phyloP scores from a whole-genome alignment of 1,140 invertebrate genomes.

The Acromyrmex echinatior region DNA sequence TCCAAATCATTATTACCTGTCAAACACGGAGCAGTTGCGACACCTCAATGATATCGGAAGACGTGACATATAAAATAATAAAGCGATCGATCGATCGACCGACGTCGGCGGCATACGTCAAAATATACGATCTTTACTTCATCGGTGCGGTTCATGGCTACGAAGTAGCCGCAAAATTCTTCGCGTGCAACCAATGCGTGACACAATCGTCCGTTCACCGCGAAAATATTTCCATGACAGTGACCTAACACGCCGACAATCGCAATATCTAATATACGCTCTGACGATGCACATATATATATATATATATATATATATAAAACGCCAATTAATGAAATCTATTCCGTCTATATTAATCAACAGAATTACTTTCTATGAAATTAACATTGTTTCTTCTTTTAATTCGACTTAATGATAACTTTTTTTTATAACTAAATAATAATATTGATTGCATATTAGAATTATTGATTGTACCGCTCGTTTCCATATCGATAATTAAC shows the following conservation, averaged over 20 bases:
- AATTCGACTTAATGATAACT: not conserved
- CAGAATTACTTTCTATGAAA: not conserved
- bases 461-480: not conserved
- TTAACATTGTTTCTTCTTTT: not conserved
- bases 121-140: constrained; percentile 54
- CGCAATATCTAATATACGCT: constrained; percentile 15
- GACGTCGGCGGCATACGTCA: constrained; percentile 61
- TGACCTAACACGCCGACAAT: not conserved
- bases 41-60: constrained; percentile 27
- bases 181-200: constrained; percentile 77
- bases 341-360: not conserved
- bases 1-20: constrained; percentile 23
- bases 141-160: constrained; percentile 75
- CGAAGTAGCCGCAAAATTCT: constrained; percentile 75
- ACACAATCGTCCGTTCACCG: constrained; percentile 79
- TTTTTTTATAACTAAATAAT: not conserved
- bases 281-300: constrained; percentile 8
- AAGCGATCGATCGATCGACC: constrained; percentile 78
- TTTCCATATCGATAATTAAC: constrained; percentile 52
- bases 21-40: constrained; percentile 32
- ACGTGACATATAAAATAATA: constrained; percentile 77
- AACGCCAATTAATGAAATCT: not conserved
- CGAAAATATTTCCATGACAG: constrained; percentile 79
- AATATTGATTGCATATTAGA: not conserved
- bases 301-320: too few relatives aligned